Percentiles rank a stretch among this genome's conserved stretches.
These are phyloP conservation scores for Hippotragus niger DNA, from an alignment of 2,113 vertebrate genomes.

Conservation along the genomic window DNA sequence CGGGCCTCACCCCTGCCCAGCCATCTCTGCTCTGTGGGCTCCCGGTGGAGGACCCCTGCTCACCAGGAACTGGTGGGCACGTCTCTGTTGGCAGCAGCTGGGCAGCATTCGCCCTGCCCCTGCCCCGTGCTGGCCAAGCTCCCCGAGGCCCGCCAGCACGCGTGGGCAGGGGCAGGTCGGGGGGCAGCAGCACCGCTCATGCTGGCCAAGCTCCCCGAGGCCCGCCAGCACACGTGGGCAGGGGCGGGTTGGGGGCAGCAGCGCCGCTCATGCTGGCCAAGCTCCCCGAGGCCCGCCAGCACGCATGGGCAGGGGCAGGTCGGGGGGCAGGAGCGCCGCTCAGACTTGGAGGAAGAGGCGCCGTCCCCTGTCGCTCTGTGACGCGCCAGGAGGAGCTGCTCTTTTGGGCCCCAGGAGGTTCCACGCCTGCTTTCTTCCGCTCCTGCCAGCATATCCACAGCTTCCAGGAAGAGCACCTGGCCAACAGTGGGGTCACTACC, in stretches of 20 bases:
- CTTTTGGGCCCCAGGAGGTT: no score
- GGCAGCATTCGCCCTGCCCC: not conserved
- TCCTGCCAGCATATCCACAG: not conserved
- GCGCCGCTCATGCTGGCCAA: no score
- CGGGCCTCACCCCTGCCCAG: no score
- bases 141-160: not conserved
- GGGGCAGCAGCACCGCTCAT: not conserved
- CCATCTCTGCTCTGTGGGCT: not conserved
- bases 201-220: not conserved
- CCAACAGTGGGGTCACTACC: no score
- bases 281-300: not conserved
- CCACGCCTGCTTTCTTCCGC: no score
- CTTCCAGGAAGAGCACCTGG: not conserved
- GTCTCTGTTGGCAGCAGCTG: not conserved
- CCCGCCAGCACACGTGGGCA: fast-evolving
- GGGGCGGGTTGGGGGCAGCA: not conserved
- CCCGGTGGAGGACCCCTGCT: not conserved
- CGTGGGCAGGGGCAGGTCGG: not conserved
- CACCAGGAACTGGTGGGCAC: not conserved
- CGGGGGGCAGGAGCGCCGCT: fast-evolving
- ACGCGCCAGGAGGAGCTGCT: not conserved
- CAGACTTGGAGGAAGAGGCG: not conserved
- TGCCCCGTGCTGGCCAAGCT: no score
- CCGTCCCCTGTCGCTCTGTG: no score
- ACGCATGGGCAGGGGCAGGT: not conserved